Percentiles rank a stretch among this genome's conserved stretches.
Conservation (phyloP, 2,888 invertebrate species). For the Clepsis dumicolana region DNA sequence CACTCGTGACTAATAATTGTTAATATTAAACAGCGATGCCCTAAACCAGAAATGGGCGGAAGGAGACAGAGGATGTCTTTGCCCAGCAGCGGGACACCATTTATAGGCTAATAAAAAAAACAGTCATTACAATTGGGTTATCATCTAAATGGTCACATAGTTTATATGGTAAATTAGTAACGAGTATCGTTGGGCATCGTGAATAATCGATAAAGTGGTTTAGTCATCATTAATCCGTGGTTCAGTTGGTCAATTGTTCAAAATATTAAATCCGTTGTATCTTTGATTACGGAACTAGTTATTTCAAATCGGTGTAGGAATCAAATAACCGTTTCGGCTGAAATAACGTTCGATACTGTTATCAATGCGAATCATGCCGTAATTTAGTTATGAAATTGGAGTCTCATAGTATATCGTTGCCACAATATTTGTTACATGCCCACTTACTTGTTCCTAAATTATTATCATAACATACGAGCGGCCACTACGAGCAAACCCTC, state of each 20-base stretch:
- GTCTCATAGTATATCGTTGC: slow-evolving; percentile 24
- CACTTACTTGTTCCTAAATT: slow-evolving; percentile 44
- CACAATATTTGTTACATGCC: slow-evolving; percentile 35
- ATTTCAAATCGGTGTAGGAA: not conserved
- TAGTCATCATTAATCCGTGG: not conserved
- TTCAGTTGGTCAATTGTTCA: not conserved
- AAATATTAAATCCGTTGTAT: not conserved
- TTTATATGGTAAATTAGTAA: not conserved
- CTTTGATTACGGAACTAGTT: not conserved
- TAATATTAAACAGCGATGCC: not conserved
- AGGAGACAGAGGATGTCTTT: too few relatives aligned
- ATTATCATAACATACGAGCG: slow-evolving; percentile 55
- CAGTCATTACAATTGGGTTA: not conserved
- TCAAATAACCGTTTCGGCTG: not conserved
- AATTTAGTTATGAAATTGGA: slow-evolving; percentile 6
- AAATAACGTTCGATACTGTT: not conserved
- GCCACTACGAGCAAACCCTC: slow-evolving; percentile 56
- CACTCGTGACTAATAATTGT: not conserved
- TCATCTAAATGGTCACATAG: not conserved
- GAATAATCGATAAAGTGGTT: slow-evolving; percentile 9
- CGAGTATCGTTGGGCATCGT: not conserved
- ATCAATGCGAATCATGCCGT: not conserved
- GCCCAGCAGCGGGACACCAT: too few relatives aligned
- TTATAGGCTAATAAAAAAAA: too few relatives aligned
- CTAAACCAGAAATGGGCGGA: too few relatives aligned